phyloP scores from a whole-genome alignment of 1,140 invertebrate genomes.

The Agrypnia vestita region DNA sequence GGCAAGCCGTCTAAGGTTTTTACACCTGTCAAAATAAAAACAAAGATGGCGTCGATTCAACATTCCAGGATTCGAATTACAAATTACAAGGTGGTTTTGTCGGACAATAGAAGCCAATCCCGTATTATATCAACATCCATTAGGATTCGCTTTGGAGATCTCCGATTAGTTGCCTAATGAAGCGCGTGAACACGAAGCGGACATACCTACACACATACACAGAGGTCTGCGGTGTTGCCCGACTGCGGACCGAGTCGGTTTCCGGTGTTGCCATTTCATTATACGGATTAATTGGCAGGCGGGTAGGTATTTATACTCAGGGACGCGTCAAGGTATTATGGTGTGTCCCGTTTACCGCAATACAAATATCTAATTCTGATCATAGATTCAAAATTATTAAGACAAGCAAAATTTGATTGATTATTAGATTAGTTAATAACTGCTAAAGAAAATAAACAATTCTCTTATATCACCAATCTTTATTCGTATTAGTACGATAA shows the following conservation, averaged over 20 bases:
- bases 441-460: no score
- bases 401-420: no score
- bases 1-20: no score
- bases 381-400: no score
- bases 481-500: no score
- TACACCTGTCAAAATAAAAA: neutral
- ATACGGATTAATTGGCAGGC: neutral
- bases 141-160: constrained; percentile 15
- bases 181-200: constrained; percentile 53
- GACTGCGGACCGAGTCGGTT: constrained; percentile 3
- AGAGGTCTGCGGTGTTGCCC: constrained; percentile 18
- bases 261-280: constrained; percentile 26
- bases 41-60: constrained; percentile 15
- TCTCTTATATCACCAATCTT: no score
- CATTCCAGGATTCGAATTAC: neutral
- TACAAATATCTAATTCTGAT: no score
- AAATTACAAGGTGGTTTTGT: constrained; percentile 20
- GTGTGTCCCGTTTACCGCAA: no score
- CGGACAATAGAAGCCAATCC: neutral
- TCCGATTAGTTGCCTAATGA: constrained; percentile 55
- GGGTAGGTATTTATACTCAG: neutral
- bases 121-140: constrained; percentile 5
- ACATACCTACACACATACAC: constrained; percentile 24
- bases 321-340: no score
- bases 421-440: no score